These are phyloP conservation scores for Bacillus rossius DNA, from an alignment of 1,140 invertebrate genomes.

Conservation along the genomic window DNA sequence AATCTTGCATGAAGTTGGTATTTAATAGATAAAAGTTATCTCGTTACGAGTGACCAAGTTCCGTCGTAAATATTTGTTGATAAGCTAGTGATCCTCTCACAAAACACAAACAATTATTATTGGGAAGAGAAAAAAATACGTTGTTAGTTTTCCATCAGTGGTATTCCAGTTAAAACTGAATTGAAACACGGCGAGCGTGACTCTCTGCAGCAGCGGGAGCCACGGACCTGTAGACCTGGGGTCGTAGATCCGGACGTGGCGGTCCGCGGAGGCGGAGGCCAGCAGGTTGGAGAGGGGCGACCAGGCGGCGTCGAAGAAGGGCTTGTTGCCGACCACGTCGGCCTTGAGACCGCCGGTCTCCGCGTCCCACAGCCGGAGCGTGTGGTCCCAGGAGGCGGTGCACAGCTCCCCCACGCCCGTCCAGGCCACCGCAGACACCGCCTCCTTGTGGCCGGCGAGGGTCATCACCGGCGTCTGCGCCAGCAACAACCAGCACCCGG, in stretches of 20 bases:
- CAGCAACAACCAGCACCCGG: too few relatives aligned
- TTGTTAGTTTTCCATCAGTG: too few relatives aligned
- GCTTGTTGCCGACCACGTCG: conserved; percentile 83
- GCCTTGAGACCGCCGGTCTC: conserved; percentile 74
- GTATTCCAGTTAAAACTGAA: too few relatives aligned
- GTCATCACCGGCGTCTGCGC: conserved; percentile 81
- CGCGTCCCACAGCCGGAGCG: conserved; percentile 90
- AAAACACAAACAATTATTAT: too few relatives aligned
- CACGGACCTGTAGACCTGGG: conserved; percentile 72
- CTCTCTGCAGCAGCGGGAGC: too few relatives aligned
- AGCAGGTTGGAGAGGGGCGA: conserved; percentile 68
- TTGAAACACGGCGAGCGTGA: too few relatives aligned
- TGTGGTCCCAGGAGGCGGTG: conserved; percentile 92
- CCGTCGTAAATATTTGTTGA: too few relatives aligned
- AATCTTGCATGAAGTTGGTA: too few relatives aligned
- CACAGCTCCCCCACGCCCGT: conserved; percentile 72
- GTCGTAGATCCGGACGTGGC: conserved; percentile 87
- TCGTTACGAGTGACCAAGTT: too few relatives aligned
- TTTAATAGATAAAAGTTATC: too few relatives aligned
- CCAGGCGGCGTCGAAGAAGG: conserved; percentile 83
- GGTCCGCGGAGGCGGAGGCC: conserved; percentile 84
- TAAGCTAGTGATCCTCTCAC: too few relatives aligned
- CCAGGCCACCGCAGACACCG: conserved; percentile 81
- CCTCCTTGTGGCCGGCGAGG: conserved; percentile 88
- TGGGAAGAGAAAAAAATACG: too few relatives aligned